Conservation (phyloP, 2,113 vertebrate genomes). For the Vicugna pacos region DNA sequence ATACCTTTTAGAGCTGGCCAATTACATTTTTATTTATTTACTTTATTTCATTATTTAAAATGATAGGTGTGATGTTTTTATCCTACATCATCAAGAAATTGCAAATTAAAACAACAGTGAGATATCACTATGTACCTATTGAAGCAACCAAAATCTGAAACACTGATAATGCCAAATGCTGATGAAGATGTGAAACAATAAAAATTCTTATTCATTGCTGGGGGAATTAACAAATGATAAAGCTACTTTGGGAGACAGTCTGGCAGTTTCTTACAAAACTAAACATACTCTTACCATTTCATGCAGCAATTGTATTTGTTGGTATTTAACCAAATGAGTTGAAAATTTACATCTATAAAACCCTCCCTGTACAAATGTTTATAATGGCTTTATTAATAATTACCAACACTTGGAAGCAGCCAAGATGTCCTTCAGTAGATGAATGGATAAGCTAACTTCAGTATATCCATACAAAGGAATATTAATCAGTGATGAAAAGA, state of each 20-base stretch:
- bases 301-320: neutral
- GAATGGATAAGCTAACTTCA: neutral
- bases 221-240: neutral
- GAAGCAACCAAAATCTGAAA: neutral
- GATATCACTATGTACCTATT: neutral
- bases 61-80: neutral
- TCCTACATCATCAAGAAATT: neutral
- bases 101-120: conserved; percentile 7
- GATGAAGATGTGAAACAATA: neutral
- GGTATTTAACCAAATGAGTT: neutral
- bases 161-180: neutral
- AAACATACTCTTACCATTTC: neutral
- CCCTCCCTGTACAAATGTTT: neutral
- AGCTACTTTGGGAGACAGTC: neutral
- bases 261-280: conserved; percentile 4
- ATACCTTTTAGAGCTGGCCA: neutral
- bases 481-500: neutral
- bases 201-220: neutral
- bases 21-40: neutral
- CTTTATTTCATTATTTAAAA: conserved; percentile 40
- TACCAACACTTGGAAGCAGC: conserved; percentile 4
- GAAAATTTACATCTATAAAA: neutral
- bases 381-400: neutral
- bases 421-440: neutral
- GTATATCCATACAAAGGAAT: neutral